These are phyloP conservation scores for Pyrochroa serraticornis DNA, from an alignment of 2,888 invertebrate species.

Conservation along the genomic window DNA sequence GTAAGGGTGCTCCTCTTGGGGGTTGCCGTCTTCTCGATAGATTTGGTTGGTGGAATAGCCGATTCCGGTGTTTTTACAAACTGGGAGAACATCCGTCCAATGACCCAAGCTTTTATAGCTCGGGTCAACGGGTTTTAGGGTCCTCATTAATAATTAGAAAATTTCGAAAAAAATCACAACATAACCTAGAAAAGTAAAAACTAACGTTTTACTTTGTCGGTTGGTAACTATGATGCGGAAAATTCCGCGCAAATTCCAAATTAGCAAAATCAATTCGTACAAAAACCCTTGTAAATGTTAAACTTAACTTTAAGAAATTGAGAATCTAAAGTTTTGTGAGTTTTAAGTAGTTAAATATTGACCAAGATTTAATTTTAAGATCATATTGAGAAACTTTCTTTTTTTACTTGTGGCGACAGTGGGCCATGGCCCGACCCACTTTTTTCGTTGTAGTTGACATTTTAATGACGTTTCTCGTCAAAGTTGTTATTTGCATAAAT, in stretches of 20 bases:
- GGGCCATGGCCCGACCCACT: no score
- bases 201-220: neutral
- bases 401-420: no score
- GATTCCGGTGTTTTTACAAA: slow-evolving; percentile 82
- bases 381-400: no score
- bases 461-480: no score
- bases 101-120: slow-evolving; percentile 45
- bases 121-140: slow-evolving; percentile 36
- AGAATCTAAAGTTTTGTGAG: no score
- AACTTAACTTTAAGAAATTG: no score
- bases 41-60: slow-evolving; percentile 80
- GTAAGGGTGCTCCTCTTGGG: slow-evolving; percentile 71
- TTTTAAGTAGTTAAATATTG: no score
- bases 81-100: slow-evolving; percentile 89
- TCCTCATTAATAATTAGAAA: slow-evolving; percentile 30
- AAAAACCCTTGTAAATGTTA: no score
- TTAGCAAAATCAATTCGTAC: no score
- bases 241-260: neutral
- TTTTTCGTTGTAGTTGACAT: no score
- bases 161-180: neutral
- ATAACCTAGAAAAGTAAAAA: slow-evolving; percentile 2
- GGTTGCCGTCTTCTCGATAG: slow-evolving; percentile 73
- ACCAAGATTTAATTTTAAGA: no score
- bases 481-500: no score
- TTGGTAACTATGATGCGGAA: neutral